phyloP scores from a whole-genome alignment of 2,113 vertebrate species.

The Empidonax traillii region DNA sequence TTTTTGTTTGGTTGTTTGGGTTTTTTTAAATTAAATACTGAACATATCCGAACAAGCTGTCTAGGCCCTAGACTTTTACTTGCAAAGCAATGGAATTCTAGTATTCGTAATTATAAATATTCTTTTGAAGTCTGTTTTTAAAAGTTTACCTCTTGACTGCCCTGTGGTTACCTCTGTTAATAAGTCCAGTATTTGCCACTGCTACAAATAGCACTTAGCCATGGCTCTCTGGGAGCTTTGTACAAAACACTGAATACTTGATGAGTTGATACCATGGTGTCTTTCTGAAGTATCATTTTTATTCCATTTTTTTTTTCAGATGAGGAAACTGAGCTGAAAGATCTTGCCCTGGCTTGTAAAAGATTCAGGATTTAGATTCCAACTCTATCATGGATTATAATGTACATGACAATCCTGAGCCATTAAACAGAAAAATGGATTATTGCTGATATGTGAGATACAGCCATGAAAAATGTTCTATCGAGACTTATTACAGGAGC shows the following conservation, averaged over 20 bases:
- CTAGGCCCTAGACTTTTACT: not conserved
- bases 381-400: not conserved
- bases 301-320: not conserved
- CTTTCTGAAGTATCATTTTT: not conserved
- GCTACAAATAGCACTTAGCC: not conserved
- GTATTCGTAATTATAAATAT: not conserved
- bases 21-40: not conserved
- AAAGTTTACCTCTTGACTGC: not conserved
- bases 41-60: not conserved
- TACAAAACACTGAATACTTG: not conserved
- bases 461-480: not conserved
- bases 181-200: not conserved
- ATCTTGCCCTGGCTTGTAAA: not conserved
- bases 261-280: accelerated
- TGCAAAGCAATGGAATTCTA: not conserved
- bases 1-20: not conserved
- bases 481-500: not conserved
- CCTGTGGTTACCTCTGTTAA: not conserved
- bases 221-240: not conserved
- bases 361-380: not conserved
- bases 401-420: not conserved
- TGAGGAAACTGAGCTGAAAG: not conserved
- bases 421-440: not conserved
- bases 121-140: not conserved
- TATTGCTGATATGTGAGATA: not conserved